phyloP scores from a whole-genome alignment of 1,140 invertebrate species.

The Neodiprion lecontei region DNA sequence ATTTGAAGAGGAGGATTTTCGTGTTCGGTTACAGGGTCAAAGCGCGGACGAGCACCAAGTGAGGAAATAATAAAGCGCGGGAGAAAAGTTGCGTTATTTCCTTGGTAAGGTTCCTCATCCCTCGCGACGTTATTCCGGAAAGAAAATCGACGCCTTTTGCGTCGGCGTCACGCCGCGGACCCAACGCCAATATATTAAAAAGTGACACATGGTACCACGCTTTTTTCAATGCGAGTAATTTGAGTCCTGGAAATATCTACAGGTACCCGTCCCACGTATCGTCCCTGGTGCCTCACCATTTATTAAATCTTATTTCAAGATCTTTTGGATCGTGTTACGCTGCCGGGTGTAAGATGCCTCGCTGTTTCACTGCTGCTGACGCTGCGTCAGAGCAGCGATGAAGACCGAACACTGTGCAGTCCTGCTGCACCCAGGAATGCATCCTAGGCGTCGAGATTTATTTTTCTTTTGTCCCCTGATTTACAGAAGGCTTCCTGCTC shows the following conservation, averaged over 20 bases:
- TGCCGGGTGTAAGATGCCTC: conserved; percentile 12
- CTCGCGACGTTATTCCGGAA: too few species aligned
- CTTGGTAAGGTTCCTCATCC: too few species aligned
- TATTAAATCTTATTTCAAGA: conserved; percentile 50
- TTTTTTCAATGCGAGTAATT: not conserved
- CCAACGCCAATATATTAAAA: not conserved
- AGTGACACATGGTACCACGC: not conserved
- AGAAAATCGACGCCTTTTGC: too few species aligned
- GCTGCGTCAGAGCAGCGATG: not conserved
- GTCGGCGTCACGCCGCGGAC: too few species aligned
- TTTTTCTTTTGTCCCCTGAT: conserved; percentile 16
- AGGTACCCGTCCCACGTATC: not conserved
- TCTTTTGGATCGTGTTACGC: conserved; percentile 39
- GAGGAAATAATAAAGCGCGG: too few species aligned
- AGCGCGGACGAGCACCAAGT: too few species aligned
- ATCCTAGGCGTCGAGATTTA: conserved; percentile 25
- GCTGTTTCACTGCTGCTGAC: not conserved
- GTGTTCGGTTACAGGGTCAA: too few species aligned
- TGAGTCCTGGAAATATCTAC: not conserved
- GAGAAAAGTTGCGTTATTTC: too few species aligned
- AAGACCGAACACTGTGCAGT: not conserved
- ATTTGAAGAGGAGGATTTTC: too few species aligned
- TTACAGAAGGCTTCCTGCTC: not conserved
- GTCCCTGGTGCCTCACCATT: conserved; percentile 28
- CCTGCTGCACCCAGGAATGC: conserved; percentile 16